Conservation (phyloP, 1,140 invertebrate genomes). For the Pachyrhynchus sulphureomaculatus region DNA sequence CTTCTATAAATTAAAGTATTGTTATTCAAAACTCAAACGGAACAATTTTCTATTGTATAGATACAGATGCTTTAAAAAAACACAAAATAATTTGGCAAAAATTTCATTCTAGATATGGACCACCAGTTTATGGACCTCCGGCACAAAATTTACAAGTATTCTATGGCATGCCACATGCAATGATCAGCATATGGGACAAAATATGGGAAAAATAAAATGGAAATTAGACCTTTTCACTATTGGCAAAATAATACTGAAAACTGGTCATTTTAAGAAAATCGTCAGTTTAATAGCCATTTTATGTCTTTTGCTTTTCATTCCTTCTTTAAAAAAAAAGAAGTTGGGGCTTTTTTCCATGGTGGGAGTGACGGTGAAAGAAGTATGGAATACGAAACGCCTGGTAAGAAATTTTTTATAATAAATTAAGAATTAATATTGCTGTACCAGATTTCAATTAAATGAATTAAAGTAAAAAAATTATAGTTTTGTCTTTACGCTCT, state of each 20-base stretch:
- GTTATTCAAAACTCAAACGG: too few species aligned
- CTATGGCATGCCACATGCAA: constrained; percentile 55
- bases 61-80: too few species aligned
- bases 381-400: background rate
- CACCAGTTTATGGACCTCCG: constrained; percentile 40
- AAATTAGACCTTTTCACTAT: constrained; percentile 71
- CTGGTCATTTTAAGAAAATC: constrained; percentile 75
- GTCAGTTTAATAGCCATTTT: constrained; percentile 74
- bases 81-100: too few species aligned
- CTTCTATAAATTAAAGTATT: too few species aligned
- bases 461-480: too few species aligned
- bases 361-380: constrained; percentile 22
- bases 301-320: constrained; percentile 72
- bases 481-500: too few species aligned
- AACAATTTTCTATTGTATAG: too few species aligned
- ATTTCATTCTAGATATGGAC: constrained; percentile 33
- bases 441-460: too few species aligned
- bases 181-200: constrained; percentile 55
- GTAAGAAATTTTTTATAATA: too few species aligned
- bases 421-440: too few species aligned
- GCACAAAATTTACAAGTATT: constrained; percentile 35
- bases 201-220: constrained; percentile 51
- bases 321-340: constrained; percentile 60
- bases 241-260: constrained; percentile 70
- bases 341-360: background rate